These are phyloP conservation scores for Tilapia sparmanii DNA, from an alignment of 2,113 vertebrate genomes.

Conservation along the genomic window DNA sequence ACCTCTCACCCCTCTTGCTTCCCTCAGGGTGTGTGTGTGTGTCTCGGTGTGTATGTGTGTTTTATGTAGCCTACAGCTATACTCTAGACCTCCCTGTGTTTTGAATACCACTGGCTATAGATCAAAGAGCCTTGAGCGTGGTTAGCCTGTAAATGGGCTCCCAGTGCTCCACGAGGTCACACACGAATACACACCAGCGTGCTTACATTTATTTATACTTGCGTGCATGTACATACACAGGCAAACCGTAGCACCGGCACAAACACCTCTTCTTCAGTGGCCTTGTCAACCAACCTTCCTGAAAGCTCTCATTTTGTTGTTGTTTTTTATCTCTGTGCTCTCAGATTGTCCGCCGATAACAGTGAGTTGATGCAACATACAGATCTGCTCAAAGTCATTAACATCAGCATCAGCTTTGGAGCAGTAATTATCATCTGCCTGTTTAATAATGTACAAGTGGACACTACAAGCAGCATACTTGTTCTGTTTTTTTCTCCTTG, in stretches of 20 bases:
- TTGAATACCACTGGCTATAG: conserved; percentile 48
- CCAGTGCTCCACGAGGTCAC: conserved; percentile 22
- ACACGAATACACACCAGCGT: not conserved
- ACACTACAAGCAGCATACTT: conserved; percentile 32
- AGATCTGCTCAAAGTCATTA: conserved; percentile 41
- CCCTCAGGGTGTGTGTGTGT: conserved; percentile 32
- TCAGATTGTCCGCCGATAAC: conserved; percentile 4
- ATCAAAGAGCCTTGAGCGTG: conserved; percentile 55
- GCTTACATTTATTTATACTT: not conserved
- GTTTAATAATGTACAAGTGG: conserved; percentile 20
- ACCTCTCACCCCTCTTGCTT: conserved; percentile 50
- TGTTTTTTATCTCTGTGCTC: conserved; percentile 3
- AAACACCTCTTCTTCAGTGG: not conserved
- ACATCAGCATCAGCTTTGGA: conserved; percentile 30
- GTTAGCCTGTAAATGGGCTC: conserved; percentile 45
- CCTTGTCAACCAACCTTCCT: conserved; percentile 15
- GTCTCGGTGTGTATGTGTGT: conserved; percentile 1
- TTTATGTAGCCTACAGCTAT: conserved; percentile 54
- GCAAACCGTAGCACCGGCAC: not conserved
- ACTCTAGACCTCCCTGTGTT: conserved; percentile 49
- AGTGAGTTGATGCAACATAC: not conserved
- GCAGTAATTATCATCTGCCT: conserved; percentile 5
- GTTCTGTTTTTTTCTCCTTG: conserved; percentile 21
- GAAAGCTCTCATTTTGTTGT: conserved; percentile 20
- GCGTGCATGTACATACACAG: not conserved